Base-by-base conservation (phyloP, 1,140 invertebrate genomes). In the Thereuonema tuberculata region DNA sequence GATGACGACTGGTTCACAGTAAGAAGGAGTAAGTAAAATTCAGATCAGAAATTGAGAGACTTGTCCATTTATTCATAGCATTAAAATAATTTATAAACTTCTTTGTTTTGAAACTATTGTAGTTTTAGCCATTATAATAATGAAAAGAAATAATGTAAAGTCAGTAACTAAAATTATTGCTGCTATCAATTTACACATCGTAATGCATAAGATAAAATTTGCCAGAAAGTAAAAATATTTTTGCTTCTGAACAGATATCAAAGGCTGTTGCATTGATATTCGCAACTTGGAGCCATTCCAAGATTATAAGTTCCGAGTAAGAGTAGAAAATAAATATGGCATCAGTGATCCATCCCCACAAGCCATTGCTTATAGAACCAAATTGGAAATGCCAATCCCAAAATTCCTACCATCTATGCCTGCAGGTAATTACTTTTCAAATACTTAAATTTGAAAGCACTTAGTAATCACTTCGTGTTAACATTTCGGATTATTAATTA, bases 311-410 rank as follows among this genome's bases (percentile, higher is more conserved):
- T 95, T 95, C 76, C 78, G 93, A 49, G 81, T 96, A 26, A 80
- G 92, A n/a, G 93, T 95, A 1, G 91, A 95, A 69, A 96, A 96
- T 71, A 90, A 92, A 71, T 91, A 89, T 68, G 93, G 93, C n/a
- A 81, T 95, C n/a, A 93, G 90, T 71, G 93, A 96, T 70, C 92
- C 93, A 0, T 93, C 88, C 28, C 89, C 90, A 3, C 90, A 82
- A 69, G 85, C 84, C 0, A 80, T 84, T 56, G 93, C 89, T 0
- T 86, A 86, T 64, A 76, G 86, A 58, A 80, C 83, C 29, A 86
- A 86, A 72, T 72, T 93, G 1, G 82, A 90, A 66, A 85, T 86
- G 2, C 84, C 87, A 21, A 82, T 85, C 47, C 82, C 85, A 0
- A 86, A 84, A 66, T 86, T 85, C 71, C 80, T 83, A 60, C 86